Evolutionary conservation across 1,140 invertebrate species (phyloP), one percentile per base, ranked within the genome.

Genomic region (Ericerus pela): DNA sequence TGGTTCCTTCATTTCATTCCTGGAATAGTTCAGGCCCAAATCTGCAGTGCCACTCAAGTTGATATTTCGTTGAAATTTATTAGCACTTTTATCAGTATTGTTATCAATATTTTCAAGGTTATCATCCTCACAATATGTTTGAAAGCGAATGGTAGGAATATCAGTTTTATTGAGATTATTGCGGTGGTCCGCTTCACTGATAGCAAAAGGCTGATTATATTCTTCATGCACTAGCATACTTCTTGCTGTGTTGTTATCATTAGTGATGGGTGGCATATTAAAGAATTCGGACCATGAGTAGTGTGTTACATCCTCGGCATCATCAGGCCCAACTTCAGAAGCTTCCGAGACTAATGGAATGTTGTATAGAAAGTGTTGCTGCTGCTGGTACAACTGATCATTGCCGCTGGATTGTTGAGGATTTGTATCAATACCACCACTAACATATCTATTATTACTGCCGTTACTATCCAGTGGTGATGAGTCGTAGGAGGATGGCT

Each of bases 111-210:
- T 47, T 24, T 38, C 14, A n/a, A n/a, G n/a, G n/a, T n/a, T 38
- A 3, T 10, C 41, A 14, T 47, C 41, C 11, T 47, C 41, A 24
- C 41, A 47, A 22, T 22, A 47, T 3, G 41, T 47, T 24, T 47
- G 41, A 3, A 47, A 24, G 10, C 16, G 22, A 10, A 47, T 47
- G 4, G 26, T 47, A 3, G 41, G 41, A 4, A 47, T 47, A 47
- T 47, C 41, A n/a, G n/a, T n/a, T 47, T 47, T 47, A 14, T 47
- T 47, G 2, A 47, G 20, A 47, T 47, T 47, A 22, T 47, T 47
- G 4, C 41, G 3, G 16, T 47, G 20, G 10, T 47, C 26, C 14
- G n/a, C 36, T 38, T 38, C 36, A 14, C 36, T n/a, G 4, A 38
- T 18, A 6, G 4, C 14, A 3, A 24, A 18, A 5, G 22, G 20